A percentile compares a stretch with the other conserved stretches of the same genome.
Conservation (phyloP, 2,797 vertebrate species). For the Ctenopoma multispine region DNA sequence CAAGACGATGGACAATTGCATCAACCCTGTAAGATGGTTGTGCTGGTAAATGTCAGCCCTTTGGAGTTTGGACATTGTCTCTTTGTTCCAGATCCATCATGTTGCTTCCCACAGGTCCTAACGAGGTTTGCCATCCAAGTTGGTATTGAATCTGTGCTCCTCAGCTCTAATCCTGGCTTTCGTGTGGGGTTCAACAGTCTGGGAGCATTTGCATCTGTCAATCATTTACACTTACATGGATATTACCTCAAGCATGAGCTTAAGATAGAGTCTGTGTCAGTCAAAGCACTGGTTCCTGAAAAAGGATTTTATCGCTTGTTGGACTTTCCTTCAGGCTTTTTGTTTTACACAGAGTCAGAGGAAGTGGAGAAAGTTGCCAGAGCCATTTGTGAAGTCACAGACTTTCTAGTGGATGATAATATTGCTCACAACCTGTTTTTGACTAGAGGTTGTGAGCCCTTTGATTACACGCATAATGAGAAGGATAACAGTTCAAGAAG, state of each 20-base stretch:
- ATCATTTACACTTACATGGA: constrained; percentile 93
- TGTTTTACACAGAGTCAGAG: constrained; percentile 85
- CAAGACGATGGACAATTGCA: background rate
- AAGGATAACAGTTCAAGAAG: constrained; percentile 47
- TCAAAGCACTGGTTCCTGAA: constrained; percentile 75
- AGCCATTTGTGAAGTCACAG: constrained; percentile 83
- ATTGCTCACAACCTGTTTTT: constrained; percentile 91
- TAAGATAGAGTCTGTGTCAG: constrained; percentile 81
- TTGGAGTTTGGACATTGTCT: constrained; percentile 92
- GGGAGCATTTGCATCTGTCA: constrained; percentile 92
- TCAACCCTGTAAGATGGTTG: constrained; percentile 71
- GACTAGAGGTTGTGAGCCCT: constrained; percentile 86
- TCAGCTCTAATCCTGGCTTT: constrained; percentile 89
- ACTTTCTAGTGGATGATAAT: constrained; percentile 80
- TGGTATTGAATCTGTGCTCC: constrained; percentile 87
- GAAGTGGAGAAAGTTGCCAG: constrained; percentile 68
- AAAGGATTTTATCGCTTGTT: constrained; percentile 77
- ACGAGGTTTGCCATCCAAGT: constrained; percentile 73
- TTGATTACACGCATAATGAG: background rate
- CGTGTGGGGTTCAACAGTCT: constrained; percentile 95
- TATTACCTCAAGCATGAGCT: constrained; percentile 88
- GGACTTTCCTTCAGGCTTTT: constrained; percentile 85
- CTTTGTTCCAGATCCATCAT: constrained; percentile 87
- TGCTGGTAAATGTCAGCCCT: constrained; percentile 92
- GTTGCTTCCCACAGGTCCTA: constrained; percentile 79